phyloP scores from a whole-genome alignment of 2,113 vertebrate genomes.

The Misgurnus anguillicaudatus region DNA sequence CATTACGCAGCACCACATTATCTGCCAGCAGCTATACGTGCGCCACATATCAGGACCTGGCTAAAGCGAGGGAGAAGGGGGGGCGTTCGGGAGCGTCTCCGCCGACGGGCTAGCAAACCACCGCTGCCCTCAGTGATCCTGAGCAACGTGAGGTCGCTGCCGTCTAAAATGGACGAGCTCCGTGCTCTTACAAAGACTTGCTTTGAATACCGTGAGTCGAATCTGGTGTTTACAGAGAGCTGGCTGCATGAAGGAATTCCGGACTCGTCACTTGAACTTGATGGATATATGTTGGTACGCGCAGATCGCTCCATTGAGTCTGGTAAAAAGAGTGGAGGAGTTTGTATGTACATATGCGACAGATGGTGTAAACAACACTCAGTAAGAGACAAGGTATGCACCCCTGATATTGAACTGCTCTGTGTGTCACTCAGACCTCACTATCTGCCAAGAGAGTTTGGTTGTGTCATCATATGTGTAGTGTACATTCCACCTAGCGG shows the following conservation, averaged over 20 bases:
- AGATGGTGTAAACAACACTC: too few species aligned
- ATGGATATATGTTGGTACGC: not conserved
- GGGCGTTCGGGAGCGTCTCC: too few species aligned
- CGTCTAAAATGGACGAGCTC: not conserved
- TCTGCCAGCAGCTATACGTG: too few species aligned
- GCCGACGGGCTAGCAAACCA: too few species aligned
- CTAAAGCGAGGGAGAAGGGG: too few species aligned
- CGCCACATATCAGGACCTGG: too few species aligned
- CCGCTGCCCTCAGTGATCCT: too few species aligned
- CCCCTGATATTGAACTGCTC: not conserved
- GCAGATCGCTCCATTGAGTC: not conserved
- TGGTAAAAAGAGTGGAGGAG: not conserved
- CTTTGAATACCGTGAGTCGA: not conserved
- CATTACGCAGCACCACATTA: too few species aligned
- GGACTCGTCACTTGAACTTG: not conserved
- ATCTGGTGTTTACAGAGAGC: not conserved
- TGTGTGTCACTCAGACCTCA: not conserved
- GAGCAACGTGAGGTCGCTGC: too few species aligned
- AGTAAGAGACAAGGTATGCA: not conserved
- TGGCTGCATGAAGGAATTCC: not conserved
- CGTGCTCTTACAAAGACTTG: not conserved
- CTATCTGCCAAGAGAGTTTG: not conserved
- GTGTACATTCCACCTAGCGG: too few species aligned
- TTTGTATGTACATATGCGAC: constrained; percentile 4
- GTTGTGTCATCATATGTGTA: not conserved